Evolutionary conservation across 2,797 vertebrate genomes (phyloP).

Genomic region (Rhyacichthys aspro): DNA sequence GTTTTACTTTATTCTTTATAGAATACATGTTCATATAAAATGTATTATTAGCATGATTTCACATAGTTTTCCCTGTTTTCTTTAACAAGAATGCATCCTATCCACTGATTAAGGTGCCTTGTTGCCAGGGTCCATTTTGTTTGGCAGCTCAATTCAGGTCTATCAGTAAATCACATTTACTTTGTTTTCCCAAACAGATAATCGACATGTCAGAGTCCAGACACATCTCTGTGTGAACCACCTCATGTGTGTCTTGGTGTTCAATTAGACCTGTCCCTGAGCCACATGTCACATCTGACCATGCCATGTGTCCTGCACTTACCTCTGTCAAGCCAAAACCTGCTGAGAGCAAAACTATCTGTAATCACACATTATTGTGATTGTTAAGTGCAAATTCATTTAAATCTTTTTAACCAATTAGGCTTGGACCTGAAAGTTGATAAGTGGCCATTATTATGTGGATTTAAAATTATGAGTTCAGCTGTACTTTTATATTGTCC

Average conservation of each 20-base stretch:
- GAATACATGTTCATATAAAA: too few relatives aligned
- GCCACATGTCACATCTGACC: conserved; percentile 4
- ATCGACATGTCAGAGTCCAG: conserved; percentile 7
- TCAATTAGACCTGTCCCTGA: conserved; percentile 13
- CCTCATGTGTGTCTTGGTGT: conserved; percentile 2
- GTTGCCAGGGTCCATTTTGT: neutral
- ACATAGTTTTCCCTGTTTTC: too few relatives aligned
- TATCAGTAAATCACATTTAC: conserved; percentile 4
- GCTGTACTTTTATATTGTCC: conserved; percentile 4
- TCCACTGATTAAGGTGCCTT: neutral
- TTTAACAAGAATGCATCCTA: too few relatives aligned
- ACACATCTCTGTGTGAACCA: conserved; percentile 3
- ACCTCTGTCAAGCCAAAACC: neutral
- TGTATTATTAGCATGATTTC: too few relatives aligned
- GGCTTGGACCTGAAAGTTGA: too few relatives aligned
- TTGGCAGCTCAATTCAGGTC: conserved; percentile 5
- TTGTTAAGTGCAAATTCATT: too few relatives aligned
- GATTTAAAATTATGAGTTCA: conserved; percentile 1
- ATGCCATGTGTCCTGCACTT: neutral
- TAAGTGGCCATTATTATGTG: neutral
- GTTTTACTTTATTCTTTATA: too few relatives aligned
- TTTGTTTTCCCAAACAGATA: conserved; percentile 14
- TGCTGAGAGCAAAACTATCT: too few relatives aligned
- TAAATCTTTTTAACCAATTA: too few relatives aligned
- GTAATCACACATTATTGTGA: too few relatives aligned